Evolutionary conservation across 2,113 vertebrate species (phyloP), one percentile per base, ranked within the genome.

Genomic region (Amphiprion ocellaris): DNA sequence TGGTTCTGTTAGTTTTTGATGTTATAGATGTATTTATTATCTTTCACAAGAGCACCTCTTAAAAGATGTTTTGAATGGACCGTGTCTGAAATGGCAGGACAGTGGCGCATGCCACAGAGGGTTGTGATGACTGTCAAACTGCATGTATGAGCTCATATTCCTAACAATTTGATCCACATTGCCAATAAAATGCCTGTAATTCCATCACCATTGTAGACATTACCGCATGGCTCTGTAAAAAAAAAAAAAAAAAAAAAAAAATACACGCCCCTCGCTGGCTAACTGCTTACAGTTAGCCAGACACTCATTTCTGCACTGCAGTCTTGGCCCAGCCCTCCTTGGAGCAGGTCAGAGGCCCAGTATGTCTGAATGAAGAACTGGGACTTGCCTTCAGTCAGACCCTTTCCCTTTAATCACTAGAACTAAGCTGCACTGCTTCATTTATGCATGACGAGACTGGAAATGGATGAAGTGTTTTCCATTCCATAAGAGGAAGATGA

Each of bases 401-500:
- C 64, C 73, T 77, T 76, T 82, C 67, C 62, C 76, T 89, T 89
- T 84, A 86, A 86, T 89, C 81, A 87, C 84, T 66, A 85, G 59
- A 79, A 74, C 81, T 80, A 88, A 90, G 87, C 83, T 85, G 71
- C 87, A 84, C 90, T 87, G 84, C 88, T 89, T 93, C 85, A 89
- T 87, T 84, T 85, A 87, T 89, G 89, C 91, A 90, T 92, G 88
- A 85, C 75, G 12, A 68, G 69, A 80, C 79, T 81, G 81, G 79
- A 89, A 83, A 84, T 79, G 69, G 87, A 89, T 73, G 73, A 86
- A 83, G 75, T 52, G 77, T 92, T 92, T 37, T 92, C 89, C 90
- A 92, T 90, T 84, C 87, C 87, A 69, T 90, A 84, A 90, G 89
- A 90, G 90, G 84, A 84, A 84, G 87, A 87, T 28, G 68, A 90